Base-by-base conservation (phyloP, 2,797 vertebrate genomes). In the Acomys russatus region DNA sequence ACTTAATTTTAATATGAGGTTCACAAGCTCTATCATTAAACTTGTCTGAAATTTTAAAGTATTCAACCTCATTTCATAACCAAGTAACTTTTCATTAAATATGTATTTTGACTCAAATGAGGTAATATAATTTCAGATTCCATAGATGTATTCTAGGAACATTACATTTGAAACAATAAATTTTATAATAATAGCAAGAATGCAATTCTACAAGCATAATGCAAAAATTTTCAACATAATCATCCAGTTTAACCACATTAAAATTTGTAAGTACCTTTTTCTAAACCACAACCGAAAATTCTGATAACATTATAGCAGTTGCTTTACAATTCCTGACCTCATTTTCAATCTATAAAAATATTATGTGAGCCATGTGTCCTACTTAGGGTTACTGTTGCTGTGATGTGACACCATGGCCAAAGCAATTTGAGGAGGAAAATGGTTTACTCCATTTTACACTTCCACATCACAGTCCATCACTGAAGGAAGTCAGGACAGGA, bases 71-170 rank as follows among this genome's bases (percentile, higher is more conserved):
- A 22, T 78, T 96, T 88, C 80, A 96, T 92, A 95, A 95, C 25
- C 73, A 94, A 95, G 51, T 91, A 94, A 90, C 15, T 95, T 96
- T 97, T 93, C 92, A 94, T 73, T 87, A 54, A 92, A 71, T 79
- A 51, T 59, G 23, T 76, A 10, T 93, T 93, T 96, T 90, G 66
- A 93, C 22, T 54, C 61, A 95, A 92, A 89, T 51, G 86, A 90
- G 94, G 12, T 76, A 87, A 54, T 76, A 87, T n/a, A 92, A 84
- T 80, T 96, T 96, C 77, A 85, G 8, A 80, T 64, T 95, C 86
- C 25, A 51, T n/a, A 14, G 74, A 92, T 44, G 82, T 84, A 76
- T 66, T 86, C 63, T 64, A 95, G 38, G 92, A 85, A 85, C 73
- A 87, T 23, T 44, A 92, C 94, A 79, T 82, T 94, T 61, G 90